Base-by-base conservation (phyloP, 2,888 invertebrate genomes). In the Latrodectus hesperus region DNA sequence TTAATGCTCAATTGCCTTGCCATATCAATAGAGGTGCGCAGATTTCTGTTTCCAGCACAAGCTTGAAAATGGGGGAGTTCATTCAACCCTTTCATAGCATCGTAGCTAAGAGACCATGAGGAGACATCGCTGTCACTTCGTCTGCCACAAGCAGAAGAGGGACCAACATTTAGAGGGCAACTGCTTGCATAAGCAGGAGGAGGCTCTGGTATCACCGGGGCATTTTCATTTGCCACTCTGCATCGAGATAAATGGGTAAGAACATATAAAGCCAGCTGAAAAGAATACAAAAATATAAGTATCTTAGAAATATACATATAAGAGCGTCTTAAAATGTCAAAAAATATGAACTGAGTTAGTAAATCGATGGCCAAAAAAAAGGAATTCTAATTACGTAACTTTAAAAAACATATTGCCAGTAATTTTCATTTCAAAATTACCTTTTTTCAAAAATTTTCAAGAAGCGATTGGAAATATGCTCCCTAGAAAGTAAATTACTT, bases 81-180 rank as follows among this genome's bases (percentile, higher is more conserved):
- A 9, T 64, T 75, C 82, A 75, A 75, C 4, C 55, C 55, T 55
- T 70, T 74, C 11, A 82, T 68, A 22, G 82, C 82, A 17, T 76
- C 83, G 22, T 76, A 83, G 52, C 83, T 83, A 26, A 83, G 65
- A 52, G 83, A 83, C 83, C 83, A 83, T 16, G 60, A 55, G 11
- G 83, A 83, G 14, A 71, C 76, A 11, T 26, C 51, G 26, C 83
- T 83, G 0, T 53, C 76, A 65, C 76, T 76, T 51, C 65, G 38
- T 10, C 26, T 49, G 11, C 55, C 76, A 0, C 17, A 1, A 6
- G 10, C 67, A 49, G 67, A 12, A n/a, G 52, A 26, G 83, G 83
- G 12, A 55, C 16, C 0, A 60, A 51, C 11, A n/a, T 26, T 22
- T 51, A 74, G 51, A 1, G 64, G 64, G 16, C 17, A 16, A 26